Evolutionary conservation across 37 sponge, comb jelly and placozoan species (phyloP).

Genomic region (Petrosia ficiformis): DNA sequence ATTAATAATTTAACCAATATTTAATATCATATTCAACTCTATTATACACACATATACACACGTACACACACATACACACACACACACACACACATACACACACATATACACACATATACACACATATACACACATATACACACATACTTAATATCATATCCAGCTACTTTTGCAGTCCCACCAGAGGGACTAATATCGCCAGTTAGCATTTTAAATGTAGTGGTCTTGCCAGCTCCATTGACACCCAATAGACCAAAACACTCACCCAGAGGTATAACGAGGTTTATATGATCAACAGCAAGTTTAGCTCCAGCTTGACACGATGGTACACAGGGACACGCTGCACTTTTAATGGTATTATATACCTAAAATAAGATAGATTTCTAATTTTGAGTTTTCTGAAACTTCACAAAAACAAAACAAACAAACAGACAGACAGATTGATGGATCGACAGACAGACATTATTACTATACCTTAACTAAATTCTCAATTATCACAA

Average conservation of each 20-base stretch:
- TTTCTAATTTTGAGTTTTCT: not conserved
- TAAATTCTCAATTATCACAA: no score
- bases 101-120: not conserved
- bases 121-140: not conserved
- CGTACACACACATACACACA: not conserved
- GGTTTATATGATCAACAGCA: slow-evolving; percentile 51
- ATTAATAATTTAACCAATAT: no score
- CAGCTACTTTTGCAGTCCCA: slow-evolving; percentile 77
- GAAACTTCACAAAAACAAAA: no score
- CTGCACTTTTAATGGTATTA: not conserved
- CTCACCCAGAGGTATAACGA: slow-evolving; percentile 60
- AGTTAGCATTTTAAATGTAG: slow-evolving; percentile 88
- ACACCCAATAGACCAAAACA: slow-evolving; percentile 91
- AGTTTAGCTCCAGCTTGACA: slow-evolving; percentile 9
- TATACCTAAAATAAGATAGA: not conserved
- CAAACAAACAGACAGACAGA: no score
- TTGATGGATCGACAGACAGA: no score
- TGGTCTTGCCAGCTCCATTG: slow-evolving; percentile 86
- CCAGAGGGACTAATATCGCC: slow-evolving; percentile 64
- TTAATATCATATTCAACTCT: no score
- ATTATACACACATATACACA: not conserved
- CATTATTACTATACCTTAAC: no score
- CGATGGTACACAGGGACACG: not conserved
- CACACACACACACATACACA: not conserved
- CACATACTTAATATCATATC: slow-evolving; percentile 60